Evolutionary conservation across 2,888 invertebrate species (phyloP).

Genomic region (Synergus umbraculus): DNA sequence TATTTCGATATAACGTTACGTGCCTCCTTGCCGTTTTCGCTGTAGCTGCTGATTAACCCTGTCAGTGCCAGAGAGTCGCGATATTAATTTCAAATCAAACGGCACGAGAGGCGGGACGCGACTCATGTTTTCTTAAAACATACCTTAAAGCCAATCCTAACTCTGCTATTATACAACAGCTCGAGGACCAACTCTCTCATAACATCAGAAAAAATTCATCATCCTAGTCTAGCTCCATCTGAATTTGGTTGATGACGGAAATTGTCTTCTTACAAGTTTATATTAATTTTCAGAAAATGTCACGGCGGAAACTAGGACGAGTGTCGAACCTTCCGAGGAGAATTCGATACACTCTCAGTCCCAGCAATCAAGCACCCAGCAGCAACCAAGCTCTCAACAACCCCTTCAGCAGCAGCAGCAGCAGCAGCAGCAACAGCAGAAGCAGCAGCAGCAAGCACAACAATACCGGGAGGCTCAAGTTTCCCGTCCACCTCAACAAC

Average conservation of each 20-base stretch:
- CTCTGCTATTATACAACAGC: too few species aligned
- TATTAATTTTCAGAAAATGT: conserved; percentile 68
- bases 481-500: conserved; percentile 75
- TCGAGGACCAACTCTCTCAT: too few species aligned
- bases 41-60: conserved; percentile 74
- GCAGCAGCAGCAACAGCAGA: conserved; percentile 70
- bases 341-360: conserved; percentile 73
- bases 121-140: conserved; percentile 15
- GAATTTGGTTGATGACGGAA: neutral
- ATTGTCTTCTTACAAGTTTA: neutral
- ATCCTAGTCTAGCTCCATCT: too few species aligned
- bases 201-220: too few species aligned
- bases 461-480: conserved; percentile 75
- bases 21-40: conserved; percentile 61
- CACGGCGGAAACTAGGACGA: conserved; percentile 70
- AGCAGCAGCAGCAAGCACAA: conserved; percentile 74
- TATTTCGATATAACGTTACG: conserved; percentile 75
- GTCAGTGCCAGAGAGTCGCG: conserved; percentile 76
- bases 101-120: conserved; percentile 51
- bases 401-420: conserved; percentile 61
- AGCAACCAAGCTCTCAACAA: conserved; percentile 63
- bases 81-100: conserved; percentile 77
- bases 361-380: conserved; percentile 68
- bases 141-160: neutral
- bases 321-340: conserved; percentile 72